Evolutionary conservation across 2,113 vertebrate species (phyloP).

Genomic region (Phyllostomus discolor): DNA sequence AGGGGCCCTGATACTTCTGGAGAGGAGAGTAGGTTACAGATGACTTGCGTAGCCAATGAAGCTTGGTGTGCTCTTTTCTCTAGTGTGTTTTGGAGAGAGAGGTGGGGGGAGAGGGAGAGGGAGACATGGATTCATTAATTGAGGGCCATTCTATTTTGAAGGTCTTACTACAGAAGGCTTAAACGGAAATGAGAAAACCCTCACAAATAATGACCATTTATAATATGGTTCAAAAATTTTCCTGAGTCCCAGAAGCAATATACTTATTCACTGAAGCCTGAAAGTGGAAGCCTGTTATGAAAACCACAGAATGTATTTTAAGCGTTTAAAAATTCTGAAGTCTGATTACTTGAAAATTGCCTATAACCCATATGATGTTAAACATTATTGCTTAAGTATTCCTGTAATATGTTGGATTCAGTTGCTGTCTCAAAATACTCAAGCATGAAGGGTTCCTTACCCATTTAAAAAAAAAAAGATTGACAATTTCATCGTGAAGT

Average conservation of each 20-base stretch:
- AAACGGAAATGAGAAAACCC: not conserved
- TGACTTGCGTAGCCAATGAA: not conserved
- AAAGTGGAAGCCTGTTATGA: not conserved
- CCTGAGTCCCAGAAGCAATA: not conserved
- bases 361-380: not conserved
- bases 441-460: not conserved
- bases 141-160: not conserved
- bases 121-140: not conserved
- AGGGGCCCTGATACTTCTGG: not conserved
- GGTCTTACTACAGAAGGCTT: not conserved
- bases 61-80: not conserved
- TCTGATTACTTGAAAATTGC: not conserved
- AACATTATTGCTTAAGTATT: not conserved
- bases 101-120: not conserved
- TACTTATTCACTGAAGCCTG: slow-evolving; percentile 1
- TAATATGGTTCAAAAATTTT: slow-evolving; percentile 21
- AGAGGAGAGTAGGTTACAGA: not conserved
- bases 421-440: not conserved
- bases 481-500: not conserved
- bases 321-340: not conserved
- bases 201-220: not conserved
- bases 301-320: not conserved
- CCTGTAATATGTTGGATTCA: not conserved
- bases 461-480: not conserved
- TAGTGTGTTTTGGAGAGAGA: not conserved